Evolutionary conservation across 2,113 vertebrate genomes (phyloP).

Genomic region (Protomyctophum bolini): DNA sequence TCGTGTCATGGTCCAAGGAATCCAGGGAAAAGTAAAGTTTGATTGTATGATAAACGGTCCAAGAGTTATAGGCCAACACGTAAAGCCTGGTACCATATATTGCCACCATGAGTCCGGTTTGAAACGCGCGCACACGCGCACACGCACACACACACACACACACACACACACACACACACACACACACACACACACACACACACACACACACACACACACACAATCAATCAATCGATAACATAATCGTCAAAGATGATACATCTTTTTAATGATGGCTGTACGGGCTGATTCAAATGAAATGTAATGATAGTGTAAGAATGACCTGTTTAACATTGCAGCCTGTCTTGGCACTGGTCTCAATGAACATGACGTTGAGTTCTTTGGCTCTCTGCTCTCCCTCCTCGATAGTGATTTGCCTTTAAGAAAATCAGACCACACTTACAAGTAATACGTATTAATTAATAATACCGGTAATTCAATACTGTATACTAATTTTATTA

Average conservation of each 20-base stretch:
- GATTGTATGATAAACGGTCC: too few relatives aligned
- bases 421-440: constrained; percentile 33
- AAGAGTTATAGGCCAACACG: too few relatives aligned
- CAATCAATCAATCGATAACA: neutral
- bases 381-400: constrained; percentile 92
- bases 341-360: constrained; percentile 85
- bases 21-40: too few relatives aligned
- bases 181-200: neutral
- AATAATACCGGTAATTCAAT: too few relatives aligned
- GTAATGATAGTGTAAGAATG: constrained; percentile 44
- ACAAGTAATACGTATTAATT: too few relatives aligned
- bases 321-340: constrained; percentile 85
- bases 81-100: too few relatives aligned
- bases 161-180: neutral
- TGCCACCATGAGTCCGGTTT: too few relatives aligned
- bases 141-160: neutral
- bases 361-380: constrained; percentile 94
- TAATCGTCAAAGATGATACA: neutral
- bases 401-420: constrained; percentile 91
- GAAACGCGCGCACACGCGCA: too few relatives aligned
- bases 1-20: too few relatives aligned
- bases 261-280: neutral
- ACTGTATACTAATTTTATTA: too few relatives aligned
- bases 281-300: constrained; percentile 21
- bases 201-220: too few relatives aligned